Evolutionary conservation across 2,797 vertebrate species (phyloP).

Genomic region (Hafferia zeledoni): DNA sequence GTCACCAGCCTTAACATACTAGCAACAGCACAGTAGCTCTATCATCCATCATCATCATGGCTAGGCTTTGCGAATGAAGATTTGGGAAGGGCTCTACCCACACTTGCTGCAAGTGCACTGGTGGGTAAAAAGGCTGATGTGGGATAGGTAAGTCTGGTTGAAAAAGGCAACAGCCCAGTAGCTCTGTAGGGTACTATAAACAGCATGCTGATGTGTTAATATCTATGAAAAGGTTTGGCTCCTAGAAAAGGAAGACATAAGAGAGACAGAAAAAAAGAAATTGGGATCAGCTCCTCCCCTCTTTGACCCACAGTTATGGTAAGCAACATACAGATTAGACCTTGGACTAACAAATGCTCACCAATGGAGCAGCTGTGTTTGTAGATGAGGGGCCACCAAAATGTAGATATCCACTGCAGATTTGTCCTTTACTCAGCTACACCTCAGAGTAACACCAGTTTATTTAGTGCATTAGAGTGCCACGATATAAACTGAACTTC

Average conservation of each 20-base stretch:
- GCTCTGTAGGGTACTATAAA: neutral
- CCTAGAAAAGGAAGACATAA: neutral
- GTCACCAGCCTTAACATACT: neutral
- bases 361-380: neutral
- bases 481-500: neutral
- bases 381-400: neutral
- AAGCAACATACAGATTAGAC: rapidly evolving
- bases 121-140: too few species aligned
- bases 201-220: neutral
- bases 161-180: neutral
- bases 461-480: neutral
- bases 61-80: too few species aligned
- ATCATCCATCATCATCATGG: too few species aligned
- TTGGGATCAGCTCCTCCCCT: neutral
- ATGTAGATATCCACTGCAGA: neutral
- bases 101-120: too few species aligned
- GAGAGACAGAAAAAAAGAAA: neutral
- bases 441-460: neutral
- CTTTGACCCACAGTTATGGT: neutral
- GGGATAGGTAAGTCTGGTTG: too few species aligned
- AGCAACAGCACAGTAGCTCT: neutral
- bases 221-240: neutral
- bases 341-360: neutral
- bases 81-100: too few species aligned
- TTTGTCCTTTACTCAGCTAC: neutral